These are phyloP conservation scores for Catotricha subobsoleta DNA, from an alignment of 2,888 invertebrate genomes.

Conservation along the genomic window DNA sequence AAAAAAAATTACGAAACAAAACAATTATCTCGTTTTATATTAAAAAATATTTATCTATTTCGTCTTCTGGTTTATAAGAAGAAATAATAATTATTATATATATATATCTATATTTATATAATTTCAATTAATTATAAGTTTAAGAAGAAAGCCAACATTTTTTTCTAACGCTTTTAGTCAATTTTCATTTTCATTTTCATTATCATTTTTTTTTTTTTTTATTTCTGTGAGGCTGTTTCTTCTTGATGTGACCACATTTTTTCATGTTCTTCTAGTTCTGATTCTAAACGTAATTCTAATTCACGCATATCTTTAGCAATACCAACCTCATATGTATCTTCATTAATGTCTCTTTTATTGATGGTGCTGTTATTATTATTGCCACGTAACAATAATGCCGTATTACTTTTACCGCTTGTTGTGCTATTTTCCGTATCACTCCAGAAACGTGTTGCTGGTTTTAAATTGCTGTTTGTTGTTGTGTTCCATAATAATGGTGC, in stretches of 20 bases:
- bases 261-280: constrained; percentile 45
- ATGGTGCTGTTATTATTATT: constrained; percentile 14
- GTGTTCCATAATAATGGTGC: constrained; percentile 18
- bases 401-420: too few species aligned
- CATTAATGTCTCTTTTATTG: not conserved
- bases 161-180: too few species aligned
- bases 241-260: constrained; percentile 33
- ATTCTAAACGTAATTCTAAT: constrained; percentile 43
- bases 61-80: too few species aligned
- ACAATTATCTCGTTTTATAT: too few species aligned
- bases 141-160: not conserved
- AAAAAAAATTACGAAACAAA: too few species aligned
- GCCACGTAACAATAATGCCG: constrained; percentile 28
- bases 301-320: constrained; percentile 50
- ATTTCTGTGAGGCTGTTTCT: constrained; percentile 17
- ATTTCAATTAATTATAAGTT: too few species aligned
- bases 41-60: too few species aligned
- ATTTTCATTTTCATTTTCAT: constrained; percentile 5
- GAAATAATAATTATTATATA: too few species aligned
- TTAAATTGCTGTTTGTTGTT: constrained; percentile 6
- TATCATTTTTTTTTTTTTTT: constrained; percentile 3
- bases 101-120: too few species aligned
- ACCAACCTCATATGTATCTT: constrained; percentile 25
- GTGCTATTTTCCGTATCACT: not conserved
- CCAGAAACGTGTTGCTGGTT: not conserved